These are phyloP conservation scores for Sebastes flavidus DNA, from an alignment of 2,797 vertebrate genomes.

Conservation along the genomic window DNA sequence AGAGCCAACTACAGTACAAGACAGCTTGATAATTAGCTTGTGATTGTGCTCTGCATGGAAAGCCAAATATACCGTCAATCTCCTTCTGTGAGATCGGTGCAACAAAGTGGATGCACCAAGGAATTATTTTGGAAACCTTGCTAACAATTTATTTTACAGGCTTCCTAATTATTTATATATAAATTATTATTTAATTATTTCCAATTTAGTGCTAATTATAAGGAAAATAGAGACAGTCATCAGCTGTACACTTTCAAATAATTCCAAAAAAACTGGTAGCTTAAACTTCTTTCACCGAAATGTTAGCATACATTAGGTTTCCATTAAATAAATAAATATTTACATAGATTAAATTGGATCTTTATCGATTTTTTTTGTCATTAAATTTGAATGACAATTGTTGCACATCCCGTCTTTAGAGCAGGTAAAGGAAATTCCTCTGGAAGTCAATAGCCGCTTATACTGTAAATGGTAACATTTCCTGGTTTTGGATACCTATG, in stretches of 20 bases:
- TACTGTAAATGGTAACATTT: not conserved
- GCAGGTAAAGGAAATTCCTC: not conserved
- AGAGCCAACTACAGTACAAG: not conserved
- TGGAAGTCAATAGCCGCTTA: not conserved
- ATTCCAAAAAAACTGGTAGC: not conserved
- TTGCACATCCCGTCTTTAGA: not conserved
- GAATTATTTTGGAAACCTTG: not conserved
- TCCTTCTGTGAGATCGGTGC: not conserved
- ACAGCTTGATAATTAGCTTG: not conserved
- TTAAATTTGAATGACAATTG: not conserved
- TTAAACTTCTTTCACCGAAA: not conserved
- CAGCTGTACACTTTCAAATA: not conserved
- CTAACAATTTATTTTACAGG: not conserved
- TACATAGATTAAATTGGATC: not conserved
- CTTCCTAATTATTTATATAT: not conserved
- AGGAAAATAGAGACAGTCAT: not conserved
- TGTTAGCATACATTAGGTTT: not conserved
- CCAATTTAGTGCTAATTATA: not conserved
- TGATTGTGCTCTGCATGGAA: conserved; percentile 29
- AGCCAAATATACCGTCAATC: not conserved
- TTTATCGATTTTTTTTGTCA: not conserved
- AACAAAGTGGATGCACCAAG: not conserved
- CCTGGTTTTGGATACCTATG: not conserved
- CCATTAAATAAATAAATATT: not conserved
- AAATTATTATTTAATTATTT: too few species aligned